A percentile compares a stretch with the other conserved stretches of the same genome.
These are phyloP conservation scores for Drosophila recens DNA, from an alignment of 2,888 invertebrate species.

Conservation along the genomic window DNA sequence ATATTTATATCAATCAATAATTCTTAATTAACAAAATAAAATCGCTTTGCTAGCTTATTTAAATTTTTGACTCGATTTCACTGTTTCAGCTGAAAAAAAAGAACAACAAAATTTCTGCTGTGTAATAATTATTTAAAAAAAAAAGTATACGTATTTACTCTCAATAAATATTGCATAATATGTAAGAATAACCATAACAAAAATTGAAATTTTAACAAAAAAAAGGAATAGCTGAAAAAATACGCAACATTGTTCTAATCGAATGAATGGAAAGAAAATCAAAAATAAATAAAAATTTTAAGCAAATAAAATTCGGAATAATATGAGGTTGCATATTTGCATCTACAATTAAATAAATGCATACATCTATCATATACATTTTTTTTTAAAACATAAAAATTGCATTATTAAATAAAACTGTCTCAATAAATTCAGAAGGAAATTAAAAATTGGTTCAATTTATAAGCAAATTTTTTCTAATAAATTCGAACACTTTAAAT, in stretches of 20 bases:
- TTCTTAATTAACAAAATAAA: too few species aligned
- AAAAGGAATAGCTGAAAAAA: not conserved
- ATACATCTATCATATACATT: too few species aligned
- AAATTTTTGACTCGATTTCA: constrained; percentile 14
- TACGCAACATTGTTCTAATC: too few species aligned
- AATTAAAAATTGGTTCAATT: not conserved
- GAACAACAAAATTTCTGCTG: not conserved
- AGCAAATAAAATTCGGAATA: not conserved
- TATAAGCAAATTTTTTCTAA: too few species aligned
- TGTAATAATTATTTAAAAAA: not conserved
- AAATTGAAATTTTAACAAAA: not conserved
- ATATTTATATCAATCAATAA: too few species aligned
- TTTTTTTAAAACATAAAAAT: too few species aligned
- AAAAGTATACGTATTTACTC: not conserved
- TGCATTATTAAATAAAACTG: not conserved
- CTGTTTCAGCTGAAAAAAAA: constrained; percentile 22
- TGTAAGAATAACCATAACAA: not conserved
- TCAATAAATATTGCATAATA: not conserved
- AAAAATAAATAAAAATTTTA: not conserved
- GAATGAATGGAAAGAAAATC: not conserved
- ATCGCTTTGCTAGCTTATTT: not conserved
- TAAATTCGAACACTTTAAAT: too few species aligned
- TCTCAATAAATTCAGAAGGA: not conserved
- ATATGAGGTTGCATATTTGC: too few species aligned
- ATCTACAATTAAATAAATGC: too few species aligned